These are phyloP conservation scores for Nomada fabriciana DNA, from an alignment of 2,888 invertebrate species.

Conservation along the genomic window DNA sequence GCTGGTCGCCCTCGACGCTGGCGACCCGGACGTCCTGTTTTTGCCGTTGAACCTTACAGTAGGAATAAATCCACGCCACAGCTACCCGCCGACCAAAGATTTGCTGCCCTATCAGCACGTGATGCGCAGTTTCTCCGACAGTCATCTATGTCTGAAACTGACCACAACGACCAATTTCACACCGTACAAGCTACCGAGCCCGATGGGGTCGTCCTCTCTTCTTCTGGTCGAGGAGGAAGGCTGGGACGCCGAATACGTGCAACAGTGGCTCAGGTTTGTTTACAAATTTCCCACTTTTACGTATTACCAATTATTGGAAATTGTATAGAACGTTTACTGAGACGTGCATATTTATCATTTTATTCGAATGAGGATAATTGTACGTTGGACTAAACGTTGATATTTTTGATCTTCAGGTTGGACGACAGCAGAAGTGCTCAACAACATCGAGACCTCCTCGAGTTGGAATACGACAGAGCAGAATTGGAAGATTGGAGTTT, in stretches of 20 bases:
- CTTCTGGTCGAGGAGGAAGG: slow-evolving; percentile 81
- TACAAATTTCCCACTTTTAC: neutral
- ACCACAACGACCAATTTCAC: slow-evolving; percentile 85
- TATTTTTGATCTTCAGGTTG: slow-evolving; percentile 82
- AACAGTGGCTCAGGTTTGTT: slow-evolving; percentile 88
- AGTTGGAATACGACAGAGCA: slow-evolving; percentile 90
- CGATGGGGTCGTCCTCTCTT: slow-evolving; percentile 78
- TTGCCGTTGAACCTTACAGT: slow-evolving; percentile 89
- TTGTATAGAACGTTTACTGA: neutral
- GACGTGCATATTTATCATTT: too few relatives aligned
- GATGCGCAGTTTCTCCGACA: slow-evolving; percentile 91
- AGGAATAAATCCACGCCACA: slow-evolving; percentile 88
- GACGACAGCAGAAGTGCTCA: slow-evolving; percentile 90
- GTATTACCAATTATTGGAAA: neutral
- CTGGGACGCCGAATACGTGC: slow-evolving; percentile 91
- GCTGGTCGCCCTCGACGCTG: slow-evolving; percentile 86
- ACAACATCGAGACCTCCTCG: slow-evolving; percentile 89
- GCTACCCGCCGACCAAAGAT: slow-evolving; percentile 90
- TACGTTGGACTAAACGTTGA: neutral
- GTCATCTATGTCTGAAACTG: slow-evolving; percentile 90
- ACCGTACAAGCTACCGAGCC: slow-evolving; percentile 78
- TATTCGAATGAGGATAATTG: neutral
- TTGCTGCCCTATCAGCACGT: slow-evolving; percentile 90
- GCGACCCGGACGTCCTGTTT: slow-evolving; percentile 89
- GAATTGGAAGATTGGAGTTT: slow-evolving; percentile 93